These are phyloP conservation scores for Megalonaias nervosa DNA, from an alignment of 1,140 invertebrate genomes.

Conservation along the genomic window DNA sequence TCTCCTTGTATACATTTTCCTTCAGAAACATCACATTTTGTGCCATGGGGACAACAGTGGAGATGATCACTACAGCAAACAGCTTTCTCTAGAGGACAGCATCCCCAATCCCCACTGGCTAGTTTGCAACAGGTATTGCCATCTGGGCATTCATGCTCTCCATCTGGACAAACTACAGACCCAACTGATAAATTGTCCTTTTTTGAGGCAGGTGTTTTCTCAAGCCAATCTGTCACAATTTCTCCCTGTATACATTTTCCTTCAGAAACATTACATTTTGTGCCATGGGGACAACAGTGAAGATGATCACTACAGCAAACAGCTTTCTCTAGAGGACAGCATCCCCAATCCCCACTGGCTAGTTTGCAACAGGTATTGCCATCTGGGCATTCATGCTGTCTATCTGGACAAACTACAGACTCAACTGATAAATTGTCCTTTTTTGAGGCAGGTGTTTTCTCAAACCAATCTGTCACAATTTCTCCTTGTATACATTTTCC, in stretches of 20 bases:
- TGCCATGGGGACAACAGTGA: conserved; percentile 43
- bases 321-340: conserved; percentile 51
- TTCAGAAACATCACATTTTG: conserved; percentile 38
- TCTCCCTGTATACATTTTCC: conserved; percentile 3
- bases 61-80: conserved; percentile 49
- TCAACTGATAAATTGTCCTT: background rate
- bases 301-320: conserved; percentile 38
- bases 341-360: conserved; percentile 58
- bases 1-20: conserved; percentile 34
- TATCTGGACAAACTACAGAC: conserved; percentile 5
- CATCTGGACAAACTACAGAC: conserved; percentile 4
- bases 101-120: conserved; percentile 55
- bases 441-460: conserved; percentile 31
- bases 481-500: conserved; percentile 33
- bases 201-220: conserved; percentile 20
- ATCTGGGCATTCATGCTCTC: conserved; percentile 58
- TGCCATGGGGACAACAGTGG: conserved; percentile 56
- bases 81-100: conserved; percentile 59
- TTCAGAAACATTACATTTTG: conserved; percentile 32
- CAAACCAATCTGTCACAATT: conserved; percentile 15
- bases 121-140: conserved; percentile 41
- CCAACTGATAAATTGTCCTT: background rate
- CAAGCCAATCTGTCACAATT: conserved; percentile 4
- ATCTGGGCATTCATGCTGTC: conserved; percentile 59
- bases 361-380: conserved; percentile 67